Conservation (phyloP, 2,888 invertebrate genomes). For the Tuta absoluta region DNA sequence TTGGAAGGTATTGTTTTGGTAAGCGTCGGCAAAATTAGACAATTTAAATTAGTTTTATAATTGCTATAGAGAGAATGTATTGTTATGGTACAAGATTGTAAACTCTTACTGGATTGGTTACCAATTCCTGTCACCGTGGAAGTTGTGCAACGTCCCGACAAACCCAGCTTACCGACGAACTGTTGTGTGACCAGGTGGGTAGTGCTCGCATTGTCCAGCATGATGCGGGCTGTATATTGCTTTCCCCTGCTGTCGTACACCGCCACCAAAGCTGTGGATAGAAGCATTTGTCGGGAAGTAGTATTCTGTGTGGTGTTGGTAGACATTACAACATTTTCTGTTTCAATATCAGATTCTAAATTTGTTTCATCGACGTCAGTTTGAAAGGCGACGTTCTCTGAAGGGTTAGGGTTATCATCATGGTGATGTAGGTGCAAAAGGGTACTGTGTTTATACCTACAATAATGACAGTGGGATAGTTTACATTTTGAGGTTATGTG, state of each 20-base stretch:
- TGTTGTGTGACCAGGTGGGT: constrained; percentile 31
- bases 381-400: no score
- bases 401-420: no score
- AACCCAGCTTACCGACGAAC: constrained; percentile 30
- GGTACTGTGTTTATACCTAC: constrained; percentile 28
- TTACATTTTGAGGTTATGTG: constrained; percentile 11
- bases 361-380: no score
- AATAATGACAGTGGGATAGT: constrained; percentile 23
- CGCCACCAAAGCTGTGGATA: constrained; percentile 33
- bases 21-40: constrained; percentile 32
- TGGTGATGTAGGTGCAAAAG: constrained; percentile 26
- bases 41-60: constrained; percentile 31
- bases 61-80: constrained; percentile 29
- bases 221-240: constrained; percentile 24
- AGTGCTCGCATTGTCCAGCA: constrained; percentile 16
- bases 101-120: constrained; percentile 18
- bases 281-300: no score
- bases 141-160: background rate
- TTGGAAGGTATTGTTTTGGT: constrained; percentile 30
- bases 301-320: no score
- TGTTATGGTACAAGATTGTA: constrained; percentile 23
- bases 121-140: constrained; percentile 27
- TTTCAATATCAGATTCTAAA: no score
- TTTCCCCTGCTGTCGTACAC: constrained; percentile 24
- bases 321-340: no score